Percentiles rank a stretch among this genome's conserved stretches.
phyloP scores from a whole-genome alignment of 2,797 vertebrate genomes.

The Cynodonichthys magdalenae region DNA sequence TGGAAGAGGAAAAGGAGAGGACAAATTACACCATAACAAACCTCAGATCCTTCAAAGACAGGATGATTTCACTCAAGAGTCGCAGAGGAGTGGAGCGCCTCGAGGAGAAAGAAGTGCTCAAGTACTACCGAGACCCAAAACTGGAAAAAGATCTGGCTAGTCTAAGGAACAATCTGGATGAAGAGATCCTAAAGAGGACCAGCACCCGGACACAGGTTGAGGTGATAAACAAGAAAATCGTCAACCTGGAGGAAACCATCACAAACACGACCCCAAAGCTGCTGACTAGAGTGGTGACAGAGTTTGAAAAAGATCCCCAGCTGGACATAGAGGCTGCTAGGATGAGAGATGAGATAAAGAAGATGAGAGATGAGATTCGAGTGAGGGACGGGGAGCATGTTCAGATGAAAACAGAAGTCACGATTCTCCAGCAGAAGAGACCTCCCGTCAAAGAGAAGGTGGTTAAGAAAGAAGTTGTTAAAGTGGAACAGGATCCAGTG shows the following conservation, averaged over 20 bases:
- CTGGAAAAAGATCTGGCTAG: slow-evolving; percentile 81
- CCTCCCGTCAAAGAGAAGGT: slow-evolving; percentile 88
- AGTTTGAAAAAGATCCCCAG: slow-evolving; percentile 91
- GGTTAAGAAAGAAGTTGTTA: slow-evolving; percentile 92
- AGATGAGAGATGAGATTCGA: slow-evolving; percentile 78
- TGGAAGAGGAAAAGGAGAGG: slow-evolving; percentile 85
- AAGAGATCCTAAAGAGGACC: slow-evolving; percentile 79
- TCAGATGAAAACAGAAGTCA: slow-evolving; percentile 84
- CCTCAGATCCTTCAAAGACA: slow-evolving; percentile 82
- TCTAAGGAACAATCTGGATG: slow-evolving; percentile 76
- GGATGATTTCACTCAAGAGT: slow-evolving; percentile 86
- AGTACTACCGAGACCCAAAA: slow-evolving; percentile 92
- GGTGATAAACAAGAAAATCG: slow-evolving; percentile 75
- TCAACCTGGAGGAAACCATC: slow-evolving; percentile 77
- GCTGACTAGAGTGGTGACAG: slow-evolving; percentile 94
- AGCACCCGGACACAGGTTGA: slow-evolving; percentile 83
- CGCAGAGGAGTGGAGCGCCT: slow-evolving; percentile 89
- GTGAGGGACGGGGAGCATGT: slow-evolving; percentile 74
- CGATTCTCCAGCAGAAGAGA: slow-evolving; percentile 86
- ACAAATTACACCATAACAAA: slow-evolving; percentile 75
- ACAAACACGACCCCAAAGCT: slow-evolving; percentile 83
- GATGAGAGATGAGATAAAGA: slow-evolving; percentile 83
- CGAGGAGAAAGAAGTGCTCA: slow-evolving; percentile 92
- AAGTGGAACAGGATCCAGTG: slow-evolving; percentile 88
- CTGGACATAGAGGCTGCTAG: slow-evolving; percentile 85